phyloP scores from a whole-genome alignment of 1,140 invertebrate genomes.

The Tetragnatha versicolor region DNA sequence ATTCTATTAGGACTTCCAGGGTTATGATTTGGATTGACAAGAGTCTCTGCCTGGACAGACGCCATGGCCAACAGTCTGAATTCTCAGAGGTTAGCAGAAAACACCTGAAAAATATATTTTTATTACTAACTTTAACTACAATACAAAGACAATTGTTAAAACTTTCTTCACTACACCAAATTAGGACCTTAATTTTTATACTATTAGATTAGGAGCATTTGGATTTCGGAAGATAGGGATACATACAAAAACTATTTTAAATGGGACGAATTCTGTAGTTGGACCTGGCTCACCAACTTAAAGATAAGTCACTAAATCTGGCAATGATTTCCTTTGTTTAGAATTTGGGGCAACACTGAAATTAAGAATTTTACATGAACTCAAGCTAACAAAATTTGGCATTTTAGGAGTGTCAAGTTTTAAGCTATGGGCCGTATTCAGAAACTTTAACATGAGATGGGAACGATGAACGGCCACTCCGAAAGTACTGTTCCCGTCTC shows the following conservation, averaged over 20 bases:
- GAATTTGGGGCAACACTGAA: too few relatives aligned
- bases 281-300: too few relatives aligned
- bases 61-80: constrained; percentile 19
- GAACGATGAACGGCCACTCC: too few relatives aligned
- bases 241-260: background rate
- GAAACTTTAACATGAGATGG: too few relatives aligned
- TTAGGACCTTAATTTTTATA: background rate
- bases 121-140: background rate
- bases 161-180: background rate
- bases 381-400: too few relatives aligned
- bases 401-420: too few relatives aligned
- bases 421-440: too few relatives aligned
- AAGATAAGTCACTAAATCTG: too few relatives aligned
- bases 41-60: constrained; percentile 46
- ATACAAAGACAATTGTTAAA: background rate
- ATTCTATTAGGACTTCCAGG: constrained; percentile 44
- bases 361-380: too few relatives aligned
- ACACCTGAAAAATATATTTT: background rate
- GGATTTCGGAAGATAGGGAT: background rate
- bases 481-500: too few relatives aligned
- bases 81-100: background rate
- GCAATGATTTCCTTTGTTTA: too few relatives aligned
- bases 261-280: too few relatives aligned
- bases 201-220: background rate
- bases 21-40: constrained; percentile 21